Percentiles rank a stretch among this genome's conserved stretches.
phyloP scores from a whole-genome alignment of 2,113 vertebrate species.

The Oreochromis niloticus region DNA sequence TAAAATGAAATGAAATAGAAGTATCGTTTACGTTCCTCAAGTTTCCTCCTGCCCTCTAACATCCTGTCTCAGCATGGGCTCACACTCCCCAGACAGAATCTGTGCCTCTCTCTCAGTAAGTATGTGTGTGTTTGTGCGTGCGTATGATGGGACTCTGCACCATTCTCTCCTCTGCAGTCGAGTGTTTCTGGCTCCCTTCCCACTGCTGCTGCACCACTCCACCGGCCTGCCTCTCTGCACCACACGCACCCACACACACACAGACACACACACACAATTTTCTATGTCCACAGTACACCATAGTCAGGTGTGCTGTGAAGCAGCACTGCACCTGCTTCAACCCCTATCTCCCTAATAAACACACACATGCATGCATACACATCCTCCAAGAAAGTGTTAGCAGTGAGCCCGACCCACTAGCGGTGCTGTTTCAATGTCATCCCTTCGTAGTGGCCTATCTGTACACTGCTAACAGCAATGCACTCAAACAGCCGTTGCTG shows the following conservation, averaged over 20 bases:
- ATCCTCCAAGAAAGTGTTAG: background rate
- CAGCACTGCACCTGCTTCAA: background rate
- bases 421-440: conserved; percentile 39
- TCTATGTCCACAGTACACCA: background rate
- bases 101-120: conserved; percentile 20
- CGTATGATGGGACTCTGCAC: conserved; percentile 59
- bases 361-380: background rate
- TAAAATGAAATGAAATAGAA: background rate
- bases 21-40: background rate
- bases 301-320: background rate
- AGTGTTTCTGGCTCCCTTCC: conserved; percentile 67
- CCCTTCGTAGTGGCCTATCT: background rate
- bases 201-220: conserved; percentile 64
- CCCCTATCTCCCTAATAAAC: background rate
- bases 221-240: conserved; percentile 51
- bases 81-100: conserved; percentile 26
- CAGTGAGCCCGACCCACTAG: conserved; percentile 13
- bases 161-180: conserved; percentile 67
- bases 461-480: background rate
- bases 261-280: background rate
- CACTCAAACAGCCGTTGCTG: background rate
- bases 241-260: conserved; percentile 7
- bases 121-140: conserved; percentile 7
- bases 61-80: background rate
- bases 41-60: background rate